phyloP scores from a whole-genome alignment of 2,113 vertebrate genomes.

The Tapirus terrestris region DNA sequence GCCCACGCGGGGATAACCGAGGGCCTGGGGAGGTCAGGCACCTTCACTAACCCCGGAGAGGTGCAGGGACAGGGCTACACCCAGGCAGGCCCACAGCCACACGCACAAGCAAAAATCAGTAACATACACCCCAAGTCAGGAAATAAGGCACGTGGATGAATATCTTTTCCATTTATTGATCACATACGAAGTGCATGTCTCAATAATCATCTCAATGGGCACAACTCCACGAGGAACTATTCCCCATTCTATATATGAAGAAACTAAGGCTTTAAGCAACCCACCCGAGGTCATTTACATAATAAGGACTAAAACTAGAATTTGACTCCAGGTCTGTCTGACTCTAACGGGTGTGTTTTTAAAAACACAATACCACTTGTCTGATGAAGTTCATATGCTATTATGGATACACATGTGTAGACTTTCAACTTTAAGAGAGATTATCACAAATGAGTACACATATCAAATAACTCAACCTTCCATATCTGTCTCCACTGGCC shows the following conservation, averaged over 20 bases:
- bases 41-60: neutral
- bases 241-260: neutral
- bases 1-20: neutral
- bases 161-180: constrained; percentile 63
- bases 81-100: neutral
- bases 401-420: neutral
- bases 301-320: constrained; percentile 12
- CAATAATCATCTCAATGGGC: neutral
- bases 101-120: constrained; percentile 33
- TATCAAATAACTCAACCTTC: neutral
- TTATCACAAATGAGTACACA: neutral
- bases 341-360: neutral
- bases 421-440: neutral
- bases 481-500: neutral
- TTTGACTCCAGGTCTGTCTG: neutral
- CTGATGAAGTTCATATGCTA: neutral
- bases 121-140: neutral
- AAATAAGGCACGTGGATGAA: constrained; percentile 26
- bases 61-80: neutral
- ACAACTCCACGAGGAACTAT: neutral
- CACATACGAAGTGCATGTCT: constrained; percentile 26
- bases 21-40: neutral
- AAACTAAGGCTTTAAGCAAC: neutral
- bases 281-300: neutral
- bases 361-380: neutral